Evolutionary conservation across 2,888 invertebrate genomes (phyloP).

Genomic region (Dusona sp.): DNA sequence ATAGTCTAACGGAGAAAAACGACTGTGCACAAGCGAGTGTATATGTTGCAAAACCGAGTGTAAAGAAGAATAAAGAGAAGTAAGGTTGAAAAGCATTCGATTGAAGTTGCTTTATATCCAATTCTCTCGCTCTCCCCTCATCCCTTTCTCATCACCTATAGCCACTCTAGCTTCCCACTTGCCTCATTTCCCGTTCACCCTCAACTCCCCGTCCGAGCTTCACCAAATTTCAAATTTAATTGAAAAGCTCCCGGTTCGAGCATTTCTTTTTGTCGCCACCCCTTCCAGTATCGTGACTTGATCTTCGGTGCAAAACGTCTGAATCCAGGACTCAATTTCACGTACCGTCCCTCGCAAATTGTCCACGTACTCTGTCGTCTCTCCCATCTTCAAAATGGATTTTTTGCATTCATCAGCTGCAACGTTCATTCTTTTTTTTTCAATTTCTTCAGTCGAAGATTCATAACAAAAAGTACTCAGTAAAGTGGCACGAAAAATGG

Average conservation of each 20-base stretch:
- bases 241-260: conserved; percentile 74
- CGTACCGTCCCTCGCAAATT: conserved; percentile 66
- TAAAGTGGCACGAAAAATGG: neutral
- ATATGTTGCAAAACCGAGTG: conserved; percentile 31
- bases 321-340: conserved; percentile 70
- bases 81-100: conserved; percentile 51
- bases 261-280: neutral
- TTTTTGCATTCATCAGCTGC: too few relatives aligned
- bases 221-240: conserved; percentile 78
- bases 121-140: conserved; percentile 44
- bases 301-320: conserved; percentile 44
- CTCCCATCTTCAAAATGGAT: too few relatives aligned
- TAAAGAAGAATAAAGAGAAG: conserved; percentile 43
- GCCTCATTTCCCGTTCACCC: conserved; percentile 51
- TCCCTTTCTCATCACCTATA: conserved; percentile 41
- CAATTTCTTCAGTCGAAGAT: neutral
- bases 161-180: conserved; percentile 44
- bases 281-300: conserved; percentile 1
- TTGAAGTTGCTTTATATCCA: conserved; percentile 63
- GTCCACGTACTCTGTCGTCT: too few relatives aligned
- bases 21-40: conserved; percentile 43
- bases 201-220: conserved; percentile 44
- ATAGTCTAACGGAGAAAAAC: conserved; percentile 73
- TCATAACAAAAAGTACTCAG: neutral
- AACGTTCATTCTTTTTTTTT: neutral